A percentile compares a stretch with the other conserved stretches of the same genome.
These are phyloP conservation scores for Himantopus leucocephalus DNA, from an alignment of 2,113 vertebrate genomes.

Conservation along the genomic window DNA sequence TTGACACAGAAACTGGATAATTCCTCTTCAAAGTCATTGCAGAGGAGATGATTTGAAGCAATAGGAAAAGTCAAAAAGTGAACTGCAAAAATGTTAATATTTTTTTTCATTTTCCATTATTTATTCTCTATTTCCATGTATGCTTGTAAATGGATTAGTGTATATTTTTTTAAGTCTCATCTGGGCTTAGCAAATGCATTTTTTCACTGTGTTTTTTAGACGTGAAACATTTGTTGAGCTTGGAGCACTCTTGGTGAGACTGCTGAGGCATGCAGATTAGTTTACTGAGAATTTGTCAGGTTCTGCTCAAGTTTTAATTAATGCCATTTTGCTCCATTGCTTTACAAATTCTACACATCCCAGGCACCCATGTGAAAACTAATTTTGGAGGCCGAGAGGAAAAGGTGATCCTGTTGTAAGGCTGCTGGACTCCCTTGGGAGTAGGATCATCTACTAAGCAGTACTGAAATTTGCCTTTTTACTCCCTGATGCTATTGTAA, in stretches of 20 bases:
- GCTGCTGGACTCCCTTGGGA: not conserved
- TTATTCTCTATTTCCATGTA: not conserved
- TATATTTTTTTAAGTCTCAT: not conserved
- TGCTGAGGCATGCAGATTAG: not conserved
- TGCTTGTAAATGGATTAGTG: not conserved
- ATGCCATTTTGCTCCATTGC: not conserved
- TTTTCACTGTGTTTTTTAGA: not conserved
- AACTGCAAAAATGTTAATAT: not conserved
- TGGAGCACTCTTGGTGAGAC: not conserved
- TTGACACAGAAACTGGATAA: not conserved
- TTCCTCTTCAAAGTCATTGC: conserved; percentile 24
- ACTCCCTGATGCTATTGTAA: accelerated
- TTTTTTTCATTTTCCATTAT: not conserved
- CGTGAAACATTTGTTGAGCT: not conserved
- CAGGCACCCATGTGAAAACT: not conserved
- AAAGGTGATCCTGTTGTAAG: not conserved
- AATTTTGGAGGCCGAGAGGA: not conserved
- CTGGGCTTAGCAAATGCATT: not conserved
- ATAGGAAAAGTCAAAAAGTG: not conserved
- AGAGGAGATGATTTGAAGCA: not conserved
- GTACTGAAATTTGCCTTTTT: not conserved
- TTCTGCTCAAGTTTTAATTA: not conserved
- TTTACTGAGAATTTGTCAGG: not conserved
- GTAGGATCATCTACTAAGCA: not conserved
- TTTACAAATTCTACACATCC: not conserved